Evolutionary conservation across 2,113 vertebrate species (phyloP), one percentile per base, ranked within the genome.

Genomic region (Crotalus horridus): DNA sequence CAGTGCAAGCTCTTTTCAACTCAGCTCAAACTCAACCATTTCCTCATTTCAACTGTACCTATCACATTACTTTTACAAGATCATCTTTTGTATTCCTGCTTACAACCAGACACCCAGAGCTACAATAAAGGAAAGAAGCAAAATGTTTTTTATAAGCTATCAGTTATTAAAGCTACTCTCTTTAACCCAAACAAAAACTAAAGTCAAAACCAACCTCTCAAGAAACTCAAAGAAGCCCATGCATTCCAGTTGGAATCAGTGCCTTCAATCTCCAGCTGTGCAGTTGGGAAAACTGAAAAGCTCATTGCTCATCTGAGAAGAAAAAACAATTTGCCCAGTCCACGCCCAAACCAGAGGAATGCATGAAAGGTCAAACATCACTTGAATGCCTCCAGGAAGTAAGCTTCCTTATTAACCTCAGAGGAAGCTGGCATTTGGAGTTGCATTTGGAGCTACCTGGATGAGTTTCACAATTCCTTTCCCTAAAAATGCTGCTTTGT

Each of bases 281-380:
- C 3, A 39, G 29, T 1, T 89, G 90, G 69, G 33, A 88, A 94
- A 90, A 94, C 88, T 92, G 46, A 56, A 33, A 90, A 69, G 54
- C 48, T 90, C 81, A 20, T 21, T 46, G 81, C 87, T 69, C n/a
- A 87, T 61, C 59, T 6, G 29, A 90, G 91, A 33, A 92, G 59
- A 92, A 69, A 93, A 87, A 94, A 64, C 93, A 89, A 94, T 64
- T 90, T 51, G 69, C 43, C 13, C 11, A 29, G 74, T 48, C 81
- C 88, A 92, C 93, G 87, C 74, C 88, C 89, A 69, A 59, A 55
- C 9, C 69, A 9, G n/a, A 87, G 93, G 88, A 94, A 94, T 94
- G 88, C 88, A 91, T 23, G 20, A 43, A 64, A 92, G 91, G 74
- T 43, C 74, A 90, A 92, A 86, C 51, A 92, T 55, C 29, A 92